phyloP scores from a whole-genome alignment of 2,113 vertebrate species.

The Lagopus muta region DNA sequence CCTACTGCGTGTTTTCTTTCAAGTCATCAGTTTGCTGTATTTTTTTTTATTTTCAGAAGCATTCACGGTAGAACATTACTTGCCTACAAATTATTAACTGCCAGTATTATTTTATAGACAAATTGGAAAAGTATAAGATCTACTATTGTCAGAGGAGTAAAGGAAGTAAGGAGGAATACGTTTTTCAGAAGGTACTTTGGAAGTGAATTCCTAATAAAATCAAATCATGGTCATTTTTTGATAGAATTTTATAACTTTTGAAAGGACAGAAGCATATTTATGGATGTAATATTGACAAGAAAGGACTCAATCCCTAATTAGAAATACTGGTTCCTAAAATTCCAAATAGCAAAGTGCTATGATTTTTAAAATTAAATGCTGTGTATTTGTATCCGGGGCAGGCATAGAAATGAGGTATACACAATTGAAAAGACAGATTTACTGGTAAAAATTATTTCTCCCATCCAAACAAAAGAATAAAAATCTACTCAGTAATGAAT shows the following conservation, averaged over 20 bases:
- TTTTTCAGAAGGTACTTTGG: background rate
- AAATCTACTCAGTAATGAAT: background rate
- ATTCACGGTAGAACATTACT: background rate
- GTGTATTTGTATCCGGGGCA: background rate
- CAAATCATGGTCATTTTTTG: background rate
- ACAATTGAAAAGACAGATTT: background rate
- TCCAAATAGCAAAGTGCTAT: background rate
- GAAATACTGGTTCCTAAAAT: background rate
- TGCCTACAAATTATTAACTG: background rate
- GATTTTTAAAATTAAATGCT: background rate
- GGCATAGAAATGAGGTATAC: background rate
- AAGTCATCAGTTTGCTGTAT: background rate
- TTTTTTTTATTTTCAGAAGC: background rate
- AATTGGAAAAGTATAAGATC: background rate
- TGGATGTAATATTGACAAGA: background rate
- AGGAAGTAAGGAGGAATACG: background rate
- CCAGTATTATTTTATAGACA: background rate
- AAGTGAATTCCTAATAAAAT: background rate
- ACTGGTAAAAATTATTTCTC: background rate
- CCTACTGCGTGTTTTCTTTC: background rate
- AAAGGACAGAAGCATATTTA: background rate
- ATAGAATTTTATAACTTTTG: background rate
- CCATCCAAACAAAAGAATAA: background rate
- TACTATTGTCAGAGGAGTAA: background rate
- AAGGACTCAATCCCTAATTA: background rate